These are phyloP conservation scores for Habropoda laboriosa DNA, from an alignment of 1,140 invertebrate genomes.

Conservation along the genomic window DNA sequence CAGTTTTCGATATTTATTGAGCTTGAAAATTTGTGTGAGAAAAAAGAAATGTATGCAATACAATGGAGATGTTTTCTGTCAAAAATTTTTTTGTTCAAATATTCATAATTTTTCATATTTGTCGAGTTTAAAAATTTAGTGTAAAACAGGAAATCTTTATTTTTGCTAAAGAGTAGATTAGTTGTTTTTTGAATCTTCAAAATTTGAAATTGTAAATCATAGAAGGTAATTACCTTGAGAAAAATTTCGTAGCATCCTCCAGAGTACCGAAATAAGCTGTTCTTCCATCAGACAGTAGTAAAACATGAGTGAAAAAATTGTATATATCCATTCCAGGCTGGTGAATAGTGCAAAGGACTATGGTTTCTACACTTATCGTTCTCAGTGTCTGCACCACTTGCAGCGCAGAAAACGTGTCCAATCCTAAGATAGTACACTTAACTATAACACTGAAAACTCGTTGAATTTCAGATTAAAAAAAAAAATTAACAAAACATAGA, in stretches of 20 bases:
- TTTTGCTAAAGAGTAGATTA: too few relatives aligned
- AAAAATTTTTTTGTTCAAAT: too few relatives aligned
- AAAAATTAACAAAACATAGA: too few relatives aligned
- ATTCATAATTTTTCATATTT: too few relatives aligned
- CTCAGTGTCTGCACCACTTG: conserved; percentile 85
- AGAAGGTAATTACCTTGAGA: conserved; percentile 50
- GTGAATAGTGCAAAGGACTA: conserved; percentile 93
- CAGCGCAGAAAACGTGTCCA: conserved; percentile 87
- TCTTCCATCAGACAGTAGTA: conserved; percentile 83
- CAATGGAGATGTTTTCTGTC: too few relatives aligned
- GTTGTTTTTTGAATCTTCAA: neutral
- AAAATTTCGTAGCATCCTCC: conserved; percentile 51
- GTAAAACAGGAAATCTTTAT: too few relatives aligned
- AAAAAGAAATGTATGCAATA: too few relatives aligned
- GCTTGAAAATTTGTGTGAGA: too few relatives aligned
- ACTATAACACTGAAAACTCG: neutral
- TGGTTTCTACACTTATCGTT: conserved; percentile 86
- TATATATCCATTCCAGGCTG: conserved; percentile 92
- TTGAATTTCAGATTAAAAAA: neutral
- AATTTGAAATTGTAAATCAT: neutral
- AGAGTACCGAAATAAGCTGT: conserved; percentile 82
- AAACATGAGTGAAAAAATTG: conserved; percentile 84
- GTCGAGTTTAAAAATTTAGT: too few relatives aligned
- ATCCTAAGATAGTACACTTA: conserved; percentile 80
- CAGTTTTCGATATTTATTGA: too few relatives aligned